phyloP scores from a whole-genome alignment of 2,113 vertebrate genomes.

The zebrafish (Danio rerio) region DNA sequence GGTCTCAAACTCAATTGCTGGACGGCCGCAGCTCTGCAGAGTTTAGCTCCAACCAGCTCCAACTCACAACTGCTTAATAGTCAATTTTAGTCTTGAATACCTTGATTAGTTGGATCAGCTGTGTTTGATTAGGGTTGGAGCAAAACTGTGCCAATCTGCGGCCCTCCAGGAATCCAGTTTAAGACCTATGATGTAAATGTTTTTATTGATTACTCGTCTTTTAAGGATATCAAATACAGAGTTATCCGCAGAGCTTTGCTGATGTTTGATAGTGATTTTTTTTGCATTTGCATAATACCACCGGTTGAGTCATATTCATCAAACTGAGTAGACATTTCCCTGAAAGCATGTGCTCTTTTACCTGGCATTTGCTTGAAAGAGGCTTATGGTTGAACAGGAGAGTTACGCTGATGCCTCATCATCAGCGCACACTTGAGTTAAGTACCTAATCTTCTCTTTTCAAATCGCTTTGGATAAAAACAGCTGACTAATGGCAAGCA shows the following conservation, averaged over 20 bases:
- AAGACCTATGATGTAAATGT: not conserved
- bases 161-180: too few species aligned
- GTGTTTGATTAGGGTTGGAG: too few species aligned
- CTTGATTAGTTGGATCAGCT: too few species aligned
- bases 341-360: not conserved
- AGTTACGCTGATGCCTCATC: not conserved
- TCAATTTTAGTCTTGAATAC: too few species aligned
- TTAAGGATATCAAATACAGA: not conserved
- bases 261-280: too few species aligned
- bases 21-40: too few species aligned
- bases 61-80: too few species aligned
- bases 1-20: not conserved
- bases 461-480: not conserved
- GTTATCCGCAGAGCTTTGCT: too few species aligned
- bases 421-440: not conserved
- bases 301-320: not conserved
- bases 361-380: not conserved
- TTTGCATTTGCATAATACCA: not conserved
- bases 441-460: not conserved
- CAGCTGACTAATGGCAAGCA: not conserved
- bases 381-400: not conserved
- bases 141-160: too few species aligned
- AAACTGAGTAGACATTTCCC: not conserved
- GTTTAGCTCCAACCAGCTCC: too few species aligned
- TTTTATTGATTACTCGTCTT: not conserved